Conservation (phyloP, 2,888 invertebrate genomes). For the Allygus modestus region DNA sequence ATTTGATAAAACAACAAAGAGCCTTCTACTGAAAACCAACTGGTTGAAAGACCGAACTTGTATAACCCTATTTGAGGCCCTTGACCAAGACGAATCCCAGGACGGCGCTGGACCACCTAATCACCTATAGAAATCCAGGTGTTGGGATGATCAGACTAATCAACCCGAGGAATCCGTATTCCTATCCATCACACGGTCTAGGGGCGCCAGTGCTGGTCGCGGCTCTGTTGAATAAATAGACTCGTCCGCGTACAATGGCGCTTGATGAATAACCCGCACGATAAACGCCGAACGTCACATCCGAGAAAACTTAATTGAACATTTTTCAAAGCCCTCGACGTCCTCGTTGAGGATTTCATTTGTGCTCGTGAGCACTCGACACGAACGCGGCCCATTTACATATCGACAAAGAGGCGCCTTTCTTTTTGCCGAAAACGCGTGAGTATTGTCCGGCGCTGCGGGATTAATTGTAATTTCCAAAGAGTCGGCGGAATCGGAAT, state of each 20-base stretch:
- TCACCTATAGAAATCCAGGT: conserved; percentile 43
- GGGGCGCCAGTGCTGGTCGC: background rate
- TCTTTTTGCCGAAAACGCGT: conserved; percentile 54
- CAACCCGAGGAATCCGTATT: conserved; percentile 23
- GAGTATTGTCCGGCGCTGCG: conserved; percentile 42
- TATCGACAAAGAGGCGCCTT: conserved; percentile 58
- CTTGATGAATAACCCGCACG: conserved; percentile 47
- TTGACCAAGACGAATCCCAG: background rate
- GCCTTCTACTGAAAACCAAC: too few species aligned
- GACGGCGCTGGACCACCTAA: conserved; percentile 2
- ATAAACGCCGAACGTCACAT: conserved; percentile 42
- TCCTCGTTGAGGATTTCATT: conserved; percentile 46
- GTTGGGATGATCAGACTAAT: conserved; percentile 23
- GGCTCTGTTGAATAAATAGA: conserved; percentile 50
- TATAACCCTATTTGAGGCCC: background rate
- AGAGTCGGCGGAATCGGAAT: conserved; percentile 62
- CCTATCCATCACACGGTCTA: background rate
- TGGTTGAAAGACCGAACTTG: too few species aligned
- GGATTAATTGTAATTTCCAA: conserved; percentile 65
- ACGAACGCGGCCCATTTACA: conserved; percentile 56
- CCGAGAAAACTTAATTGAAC: conserved; percentile 62
- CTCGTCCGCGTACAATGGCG: conserved; percentile 38
- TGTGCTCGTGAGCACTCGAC: conserved; percentile 31
- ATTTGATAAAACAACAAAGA: too few species aligned
- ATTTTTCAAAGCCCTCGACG: conserved; percentile 57